phyloP scores from a whole-genome alignment of 2,797 vertebrate species.

The Lycodopsis pacificus region DNA sequence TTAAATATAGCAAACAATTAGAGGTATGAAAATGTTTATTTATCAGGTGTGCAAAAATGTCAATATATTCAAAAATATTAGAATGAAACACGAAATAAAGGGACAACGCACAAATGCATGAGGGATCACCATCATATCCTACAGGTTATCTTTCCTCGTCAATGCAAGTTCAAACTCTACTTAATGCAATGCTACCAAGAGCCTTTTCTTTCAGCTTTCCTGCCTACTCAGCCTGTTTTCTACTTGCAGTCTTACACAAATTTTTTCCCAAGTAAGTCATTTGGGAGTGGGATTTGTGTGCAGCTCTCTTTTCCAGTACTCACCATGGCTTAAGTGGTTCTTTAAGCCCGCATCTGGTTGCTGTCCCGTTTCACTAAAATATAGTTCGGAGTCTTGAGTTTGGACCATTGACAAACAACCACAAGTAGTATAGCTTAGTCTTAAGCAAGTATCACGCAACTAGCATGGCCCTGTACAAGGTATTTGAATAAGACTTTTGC shows the following conservation, averaged over 20 bases:
- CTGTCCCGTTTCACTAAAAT: constrained; percentile 56
- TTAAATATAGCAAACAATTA: constrained; percentile 55
- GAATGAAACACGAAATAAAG: constrained; percentile 55
- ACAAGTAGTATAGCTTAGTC: constrained; percentile 26
- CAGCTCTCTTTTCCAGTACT: constrained; percentile 70
- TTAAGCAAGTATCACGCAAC: constrained; percentile 11
- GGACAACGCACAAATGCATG: constrained; percentile 53
- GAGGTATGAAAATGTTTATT: constrained; percentile 77
- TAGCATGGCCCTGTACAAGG: constrained; percentile 11
- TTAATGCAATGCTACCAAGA: constrained; percentile 27
- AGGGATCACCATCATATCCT: constrained; percentile 27
- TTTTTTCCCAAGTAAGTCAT: constrained; percentile 64
- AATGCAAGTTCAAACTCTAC: constrained; percentile 21
- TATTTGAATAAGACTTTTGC: neutral
- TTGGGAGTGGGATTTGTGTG: constrained; percentile 70
- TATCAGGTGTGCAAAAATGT: constrained; percentile 72
- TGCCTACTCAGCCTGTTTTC: constrained; percentile 65
- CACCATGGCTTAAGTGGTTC: constrained; percentile 61
- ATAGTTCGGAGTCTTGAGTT: constrained; percentile 51
- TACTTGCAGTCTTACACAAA: constrained; percentile 67
- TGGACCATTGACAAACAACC: constrained; percentile 47
- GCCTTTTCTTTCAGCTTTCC: constrained; percentile 32
- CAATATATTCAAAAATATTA: constrained; percentile 64
- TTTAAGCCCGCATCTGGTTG: constrained; percentile 76
- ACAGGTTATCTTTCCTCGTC: constrained; percentile 18